A percentile compares a stretch with the other conserved stretches of the same genome.
These are phyloP conservation scores for Syrrhaptes paradoxus DNA, from an alignment of 2,113 vertebrate species.

Conservation along the genomic window DNA sequence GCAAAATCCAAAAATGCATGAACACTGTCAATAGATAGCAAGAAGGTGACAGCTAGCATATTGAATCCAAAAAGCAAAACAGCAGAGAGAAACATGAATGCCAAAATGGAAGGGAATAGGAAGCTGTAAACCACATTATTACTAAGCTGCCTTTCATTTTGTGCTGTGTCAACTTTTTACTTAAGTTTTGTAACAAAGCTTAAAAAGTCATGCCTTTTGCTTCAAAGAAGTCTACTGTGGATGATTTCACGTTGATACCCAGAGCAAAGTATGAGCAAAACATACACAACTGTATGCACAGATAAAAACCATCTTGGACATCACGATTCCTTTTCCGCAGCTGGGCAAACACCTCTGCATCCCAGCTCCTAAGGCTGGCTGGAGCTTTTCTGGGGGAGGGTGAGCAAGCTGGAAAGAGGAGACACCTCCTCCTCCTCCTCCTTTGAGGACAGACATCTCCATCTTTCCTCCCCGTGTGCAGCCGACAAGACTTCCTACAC, in stretches of 20 bases:
- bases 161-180: not conserved
- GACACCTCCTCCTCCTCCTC: not conserved
- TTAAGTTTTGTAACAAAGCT: not conserved
- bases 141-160: not conserved
- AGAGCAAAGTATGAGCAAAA: not conserved
- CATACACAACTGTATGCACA: not conserved
- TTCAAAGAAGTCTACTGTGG: not conserved
- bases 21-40: not conserved
- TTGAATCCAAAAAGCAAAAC: not conserved
- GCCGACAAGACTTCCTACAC: slow-evolving; percentile 37
- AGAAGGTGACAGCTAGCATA: not conserved
- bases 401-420: not conserved
- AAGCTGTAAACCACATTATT: not conserved
- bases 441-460: slow-evolving; percentile 21
- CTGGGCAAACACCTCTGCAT: not conserved
- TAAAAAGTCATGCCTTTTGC: not conserved
- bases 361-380: not conserved
- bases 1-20: not conserved
- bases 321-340: not conserved
- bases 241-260: not conserved
- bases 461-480: slow-evolving; percentile 15
- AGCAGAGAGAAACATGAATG: not conserved
- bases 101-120: not conserved
- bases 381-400: not conserved
- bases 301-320: not conserved